Percentiles rank a stretch among this genome's conserved stretches.
Conservation (phyloP, 2,888 invertebrate genomes). For the Lampropteryx suffumata region DNA sequence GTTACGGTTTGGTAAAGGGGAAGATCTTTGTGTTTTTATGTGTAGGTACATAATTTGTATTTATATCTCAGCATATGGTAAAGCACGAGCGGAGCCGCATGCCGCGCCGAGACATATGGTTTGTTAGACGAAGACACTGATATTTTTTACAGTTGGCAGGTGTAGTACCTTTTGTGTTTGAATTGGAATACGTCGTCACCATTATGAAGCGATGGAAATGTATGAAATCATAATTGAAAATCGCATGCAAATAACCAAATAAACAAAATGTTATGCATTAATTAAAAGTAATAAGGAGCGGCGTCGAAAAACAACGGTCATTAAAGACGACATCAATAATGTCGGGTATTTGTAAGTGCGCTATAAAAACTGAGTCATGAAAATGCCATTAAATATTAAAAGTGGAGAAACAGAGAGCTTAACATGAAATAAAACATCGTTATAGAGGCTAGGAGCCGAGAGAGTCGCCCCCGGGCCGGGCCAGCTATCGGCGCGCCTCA, state of each 20-base stretch:
- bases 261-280: constrained; percentile 39
- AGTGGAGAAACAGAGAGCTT: constrained; percentile 83
- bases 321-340: constrained; percentile 71
- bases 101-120: constrained; percentile 62
- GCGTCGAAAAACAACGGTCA: constrained; percentile 35
- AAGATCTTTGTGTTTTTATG: constrained; percentile 62
- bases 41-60: constrained; percentile 55
- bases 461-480: constrained; percentile 72
- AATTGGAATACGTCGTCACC: not conserved
- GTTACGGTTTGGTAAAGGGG: constrained; percentile 73
- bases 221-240: not conserved
- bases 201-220: too few species aligned
- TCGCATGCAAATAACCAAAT: constrained; percentile 10
- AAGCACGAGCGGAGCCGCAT: constrained; percentile 53
- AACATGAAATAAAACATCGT: constrained; percentile 83
- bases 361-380: constrained; percentile 80
- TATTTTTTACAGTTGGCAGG: constrained; percentile 56
- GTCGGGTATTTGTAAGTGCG: constrained; percentile 76
- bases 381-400: constrained; percentile 83
- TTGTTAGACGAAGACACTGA: constrained; percentile 60
- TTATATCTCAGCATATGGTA: constrained; percentile 56
- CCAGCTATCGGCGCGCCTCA: constrained; percentile 80
- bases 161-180: constrained; percentile 33
- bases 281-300: constrained; percentile 39
- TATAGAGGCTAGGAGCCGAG: constrained; percentile 73